A percentile compares a stretch with the other conserved stretches of the same genome.
Evolutionary conservation across 2,888 invertebrate species (phyloP).

Genomic region (Perizoma affinitatum): DNA sequence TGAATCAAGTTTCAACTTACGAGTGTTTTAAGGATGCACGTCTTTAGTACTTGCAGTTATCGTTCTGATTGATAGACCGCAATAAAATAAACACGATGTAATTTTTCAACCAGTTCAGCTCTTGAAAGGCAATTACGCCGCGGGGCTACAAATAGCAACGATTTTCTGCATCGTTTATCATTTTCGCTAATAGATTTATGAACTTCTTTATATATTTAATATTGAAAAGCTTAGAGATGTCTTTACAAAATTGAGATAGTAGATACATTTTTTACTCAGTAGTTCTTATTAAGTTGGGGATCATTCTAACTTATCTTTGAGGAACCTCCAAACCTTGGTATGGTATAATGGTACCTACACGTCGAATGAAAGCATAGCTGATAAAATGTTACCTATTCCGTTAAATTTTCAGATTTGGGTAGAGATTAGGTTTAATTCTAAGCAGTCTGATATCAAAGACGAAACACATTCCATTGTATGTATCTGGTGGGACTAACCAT

Average conservation of each 20-base stretch:
- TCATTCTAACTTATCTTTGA: too few species aligned
- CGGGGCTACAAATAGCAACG: conserved; percentile 52
- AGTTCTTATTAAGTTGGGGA: too few species aligned
- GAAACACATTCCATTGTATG: too few species aligned
- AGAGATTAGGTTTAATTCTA: too few species aligned
- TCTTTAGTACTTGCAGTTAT: conserved; percentile 18
- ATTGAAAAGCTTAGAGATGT: conserved; percentile 6
- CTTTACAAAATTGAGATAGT: conserved; percentile 6
- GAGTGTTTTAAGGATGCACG: conserved; percentile 4
- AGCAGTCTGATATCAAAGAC: too few species aligned
- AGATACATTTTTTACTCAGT: background rate
- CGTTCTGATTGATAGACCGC: conserved; percentile 54
- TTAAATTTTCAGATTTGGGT: too few species aligned
- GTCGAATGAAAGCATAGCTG: too few species aligned
- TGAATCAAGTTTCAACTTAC: background rate
- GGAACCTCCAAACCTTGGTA: too few species aligned
- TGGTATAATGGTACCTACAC: too few species aligned
- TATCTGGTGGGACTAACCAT: too few species aligned
- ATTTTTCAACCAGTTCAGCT: conserved; percentile 58
- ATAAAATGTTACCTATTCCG: too few species aligned
- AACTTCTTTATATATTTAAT: conserved; percentile 17
- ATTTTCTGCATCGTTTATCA: conserved; percentile 51
- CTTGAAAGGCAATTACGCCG: conserved; percentile 51
- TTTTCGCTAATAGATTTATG: conserved; percentile 31
- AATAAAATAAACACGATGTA: conserved; percentile 61